Conservation (phyloP, 2,888 invertebrate genomes). For the Drosophila histrio region DNA sequence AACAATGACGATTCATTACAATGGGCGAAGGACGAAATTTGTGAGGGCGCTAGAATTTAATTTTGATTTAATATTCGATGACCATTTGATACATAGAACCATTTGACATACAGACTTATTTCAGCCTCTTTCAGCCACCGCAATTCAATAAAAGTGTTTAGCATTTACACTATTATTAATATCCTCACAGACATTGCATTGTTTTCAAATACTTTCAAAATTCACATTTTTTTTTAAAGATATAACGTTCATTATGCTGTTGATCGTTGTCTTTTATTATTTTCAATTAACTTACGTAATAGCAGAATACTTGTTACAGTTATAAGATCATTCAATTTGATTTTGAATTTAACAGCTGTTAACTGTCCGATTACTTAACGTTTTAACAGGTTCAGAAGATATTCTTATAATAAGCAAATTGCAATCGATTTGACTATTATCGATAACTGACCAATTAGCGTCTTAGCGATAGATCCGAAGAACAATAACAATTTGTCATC, state of each 20-base stretch:
- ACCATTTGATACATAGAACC: neutral
- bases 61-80: slow-evolving; percentile 43
- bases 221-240: too few relatives aligned
- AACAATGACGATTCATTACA: slow-evolving; percentile 60
- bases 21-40: slow-evolving; percentile 29
- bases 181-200: too few relatives aligned
- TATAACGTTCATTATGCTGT: too few relatives aligned
- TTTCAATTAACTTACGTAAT: too few relatives aligned
- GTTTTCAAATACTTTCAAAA: too few relatives aligned
- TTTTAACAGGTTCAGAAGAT: neutral
- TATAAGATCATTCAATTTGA: too few relatives aligned
- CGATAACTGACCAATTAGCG: slow-evolving; percentile 12
- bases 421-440: slow-evolving; percentile 1
- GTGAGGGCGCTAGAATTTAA: slow-evolving; percentile 15
- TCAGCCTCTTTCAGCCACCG: too few relatives aligned
- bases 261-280: too few relatives aligned
- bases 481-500: slow-evolving; percentile 26
- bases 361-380: too few relatives aligned
- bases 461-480: slow-evolving; percentile 6
- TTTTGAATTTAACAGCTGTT: slow-evolving; percentile 6
- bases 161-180: too few relatives aligned
- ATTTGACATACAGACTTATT: neutral
- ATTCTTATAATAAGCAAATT: neutral
- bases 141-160: too few relatives aligned
- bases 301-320: too few relatives aligned